These are phyloP conservation scores for Theonella swinhoei DNA, from an alignment of 37 sponge, comb jelly and placozoan species.

Conservation along the genomic window DNA sequence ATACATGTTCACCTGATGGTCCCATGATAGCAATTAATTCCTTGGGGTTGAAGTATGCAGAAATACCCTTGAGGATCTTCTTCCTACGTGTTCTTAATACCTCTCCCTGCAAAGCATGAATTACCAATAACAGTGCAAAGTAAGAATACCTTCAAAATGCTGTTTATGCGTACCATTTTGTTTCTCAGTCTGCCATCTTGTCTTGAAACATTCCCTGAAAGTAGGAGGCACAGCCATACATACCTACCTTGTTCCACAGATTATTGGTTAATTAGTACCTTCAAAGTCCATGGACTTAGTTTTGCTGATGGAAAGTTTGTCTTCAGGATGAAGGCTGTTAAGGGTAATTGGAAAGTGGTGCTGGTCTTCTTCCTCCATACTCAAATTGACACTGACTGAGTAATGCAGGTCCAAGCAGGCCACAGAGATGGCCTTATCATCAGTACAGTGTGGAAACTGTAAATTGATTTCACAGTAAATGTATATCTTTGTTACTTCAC, in stretches of 20 bases:
- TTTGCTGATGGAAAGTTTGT: neutral
- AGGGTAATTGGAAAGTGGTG: neutral
- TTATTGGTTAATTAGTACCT: neutral
- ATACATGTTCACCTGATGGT: conserved; percentile 72
- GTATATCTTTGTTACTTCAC: too few species aligned
- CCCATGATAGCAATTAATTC: conserved; percentile 89
- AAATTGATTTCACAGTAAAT: too few species aligned
- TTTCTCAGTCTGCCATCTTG: too few species aligned
- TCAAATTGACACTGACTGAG: neutral
- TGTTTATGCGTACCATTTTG: neutral
- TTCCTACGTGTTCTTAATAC: neutral
- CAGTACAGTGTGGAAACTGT: conserved; percentile 26
- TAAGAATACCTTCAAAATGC: too few species aligned
- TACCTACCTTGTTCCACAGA: too few species aligned
- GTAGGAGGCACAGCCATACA: too few species aligned
- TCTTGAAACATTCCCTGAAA: too few species aligned
- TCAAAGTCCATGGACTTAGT: neutral
- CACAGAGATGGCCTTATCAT: conserved; percentile 24
- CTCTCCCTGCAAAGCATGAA: neutral
- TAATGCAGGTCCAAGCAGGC: conserved; percentile 33
- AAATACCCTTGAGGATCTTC: conserved; percentile 74
- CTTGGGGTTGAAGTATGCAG: conserved; percentile 84
- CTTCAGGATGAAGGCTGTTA: neutral
- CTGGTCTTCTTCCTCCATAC: neutral
- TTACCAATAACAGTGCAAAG: too few species aligned